Conservation (phyloP, 2,113 vertebrate genomes). For the Romanogobio albipinnatus region DNA sequence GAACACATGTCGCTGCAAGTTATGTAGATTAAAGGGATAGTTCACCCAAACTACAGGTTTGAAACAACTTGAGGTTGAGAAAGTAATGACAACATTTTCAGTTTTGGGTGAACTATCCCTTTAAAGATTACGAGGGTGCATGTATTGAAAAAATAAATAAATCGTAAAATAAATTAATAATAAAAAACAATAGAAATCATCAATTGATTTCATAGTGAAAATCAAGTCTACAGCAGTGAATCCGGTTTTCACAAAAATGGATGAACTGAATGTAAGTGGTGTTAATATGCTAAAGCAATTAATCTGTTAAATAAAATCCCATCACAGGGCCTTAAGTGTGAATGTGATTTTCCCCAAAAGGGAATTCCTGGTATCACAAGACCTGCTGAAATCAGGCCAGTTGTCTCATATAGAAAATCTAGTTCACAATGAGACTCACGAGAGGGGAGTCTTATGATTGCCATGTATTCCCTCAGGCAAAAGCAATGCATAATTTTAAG, state of each 20-base stretch:
- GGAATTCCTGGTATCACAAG: slow-evolving; percentile 33
- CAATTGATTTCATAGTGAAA: neutral
- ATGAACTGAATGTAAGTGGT: slow-evolving; percentile 19
- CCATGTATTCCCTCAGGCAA: slow-evolving; percentile 15
- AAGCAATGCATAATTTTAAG: slow-evolving; percentile 26
- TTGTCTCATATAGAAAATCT: slow-evolving; percentile 45
- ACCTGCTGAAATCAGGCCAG: slow-evolving; percentile 45
- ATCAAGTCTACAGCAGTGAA: neutral
- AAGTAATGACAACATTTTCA: too few relatives aligned
- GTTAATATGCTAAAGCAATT: slow-evolving; percentile 46
- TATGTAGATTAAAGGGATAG: too few relatives aligned
- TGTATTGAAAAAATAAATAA: too few relatives aligned
- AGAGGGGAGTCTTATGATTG: slow-evolving; percentile 16
- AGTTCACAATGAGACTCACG: slow-evolving; percentile 25
- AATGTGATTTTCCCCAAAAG: slow-evolving; percentile 26
- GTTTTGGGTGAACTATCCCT: too few relatives aligned
- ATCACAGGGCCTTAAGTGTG: slow-evolving; percentile 15
- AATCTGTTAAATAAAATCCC: slow-evolving; percentile 25
- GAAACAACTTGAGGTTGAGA: too few relatives aligned
- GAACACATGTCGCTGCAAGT: too few relatives aligned
- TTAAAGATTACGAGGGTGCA: too few relatives aligned
- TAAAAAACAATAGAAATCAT: too few relatives aligned
- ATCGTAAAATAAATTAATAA: too few relatives aligned
- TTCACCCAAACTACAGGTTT: too few relatives aligned
- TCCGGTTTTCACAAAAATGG: neutral